Evolutionary conservation across 2,888 invertebrate genomes (phyloP), one percentile per base, ranked within the genome.

Genomic region (Drepanosiphum platanoidis): DNA sequence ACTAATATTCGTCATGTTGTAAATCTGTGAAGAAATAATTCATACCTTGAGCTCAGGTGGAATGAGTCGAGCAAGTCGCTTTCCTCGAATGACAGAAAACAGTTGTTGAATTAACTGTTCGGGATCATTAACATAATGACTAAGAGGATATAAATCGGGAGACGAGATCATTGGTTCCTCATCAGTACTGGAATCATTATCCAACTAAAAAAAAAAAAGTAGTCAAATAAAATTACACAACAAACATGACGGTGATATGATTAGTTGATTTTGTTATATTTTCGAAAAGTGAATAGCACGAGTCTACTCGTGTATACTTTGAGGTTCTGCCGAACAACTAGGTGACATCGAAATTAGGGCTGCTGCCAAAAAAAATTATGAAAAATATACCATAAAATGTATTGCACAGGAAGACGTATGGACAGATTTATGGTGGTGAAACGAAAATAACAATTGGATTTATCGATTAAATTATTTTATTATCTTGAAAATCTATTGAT

Each of bases 61-160:
- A 27, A 87, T 70, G 87, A 88, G 87, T 80, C 87, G 87, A 72
- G 83, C 86, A 34, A 88, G 80, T 39, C 87, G 86, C 30, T 87
- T 84, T 58, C 86, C 87, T 68, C 86, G 87, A 61, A 88, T 87
- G 36, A 87, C 86, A 71, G 88, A 86, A 87, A 88, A 88, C 87
- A 88, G 87, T 86, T 88, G 87, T 78, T 88, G 87, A 9, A 88
- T 87, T 88, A 88, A 88, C 79, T 88, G 87, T 66, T 87, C 88
- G 78, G 87, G 86, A 86, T 88, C 88, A 66, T 87, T 86, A 8
- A 87, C 77, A 81, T 88, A 88, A 86, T 88, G 87, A 36, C 87
- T 81, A 39, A 88, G 86, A 22, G 88, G 88, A 84, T 88, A 87
- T 39, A 88, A 77, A 75, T 86, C 86, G 72, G 86, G 75, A 0